Evolutionary conservation across 2,888 invertebrate species (phyloP).

Genomic region (Neoaliturus tenellus): DNA sequence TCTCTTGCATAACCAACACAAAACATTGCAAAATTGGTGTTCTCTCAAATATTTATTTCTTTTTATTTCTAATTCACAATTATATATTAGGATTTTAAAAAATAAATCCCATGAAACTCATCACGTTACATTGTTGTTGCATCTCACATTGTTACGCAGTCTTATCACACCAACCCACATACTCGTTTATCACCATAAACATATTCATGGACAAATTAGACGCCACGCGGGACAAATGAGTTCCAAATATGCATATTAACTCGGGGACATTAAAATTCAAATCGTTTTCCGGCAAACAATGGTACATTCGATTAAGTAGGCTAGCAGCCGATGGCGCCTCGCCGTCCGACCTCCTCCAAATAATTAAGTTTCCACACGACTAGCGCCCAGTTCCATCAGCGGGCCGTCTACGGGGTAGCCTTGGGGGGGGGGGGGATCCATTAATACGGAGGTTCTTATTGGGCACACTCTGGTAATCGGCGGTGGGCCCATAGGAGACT

Average conservation of each 20-base stretch:
- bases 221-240: neutral
- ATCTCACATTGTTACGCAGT: no score
- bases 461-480: slow-evolving; percentile 36
- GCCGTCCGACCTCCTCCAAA: slow-evolving; percentile 46
- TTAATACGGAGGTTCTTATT: slow-evolving; percentile 50
- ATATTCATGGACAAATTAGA: slow-evolving; percentile 22
- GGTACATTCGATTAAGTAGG: slow-evolving; percentile 52
- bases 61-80: no score
- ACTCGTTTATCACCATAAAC: neutral
- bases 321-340: slow-evolving; percentile 39
- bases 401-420: neutral
- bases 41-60: no score
- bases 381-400: slow-evolving; percentile 55
- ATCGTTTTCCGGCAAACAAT: slow-evolving; percentile 49
- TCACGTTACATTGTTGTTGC: no score
- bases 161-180: no score
- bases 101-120: no score
- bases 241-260: slow-evolving; percentile 28
- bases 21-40: no score
- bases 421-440: slow-evolving; percentile 5
- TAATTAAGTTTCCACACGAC: slow-evolving; percentile 57
- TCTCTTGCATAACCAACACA: no score
- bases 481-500: neutral
- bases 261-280: slow-evolving; percentile 44
- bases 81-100: no score